Conservation (phyloP, 2,888 invertebrate species). For the Xestia c-nigrum region DNA sequence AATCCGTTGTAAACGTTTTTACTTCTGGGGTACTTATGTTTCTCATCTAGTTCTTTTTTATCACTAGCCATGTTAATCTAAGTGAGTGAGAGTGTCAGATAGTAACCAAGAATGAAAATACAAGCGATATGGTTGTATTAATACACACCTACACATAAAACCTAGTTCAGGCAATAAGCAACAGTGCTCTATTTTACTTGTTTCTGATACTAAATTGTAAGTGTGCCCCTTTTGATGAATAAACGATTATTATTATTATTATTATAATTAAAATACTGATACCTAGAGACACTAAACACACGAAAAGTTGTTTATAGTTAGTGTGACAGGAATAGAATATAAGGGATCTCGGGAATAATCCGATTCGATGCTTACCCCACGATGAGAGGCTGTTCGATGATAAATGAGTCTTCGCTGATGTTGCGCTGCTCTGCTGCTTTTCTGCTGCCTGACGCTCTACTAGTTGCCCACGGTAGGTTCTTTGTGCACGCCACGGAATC, state of each 20-base stretch:
- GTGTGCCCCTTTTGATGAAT: no score
- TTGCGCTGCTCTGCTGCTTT: background rate
- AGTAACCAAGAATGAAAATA: background rate
- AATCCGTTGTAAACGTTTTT: conserved; percentile 19
- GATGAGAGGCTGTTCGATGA: conserved; percentile 3
- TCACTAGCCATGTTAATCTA: conserved; percentile 25
- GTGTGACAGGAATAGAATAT: background rate
- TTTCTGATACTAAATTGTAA: no score
- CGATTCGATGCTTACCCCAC: conserved; percentile 13
- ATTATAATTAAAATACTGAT: no score
- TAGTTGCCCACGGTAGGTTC: conserved; percentile 15
- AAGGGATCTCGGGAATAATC: conserved; percentile 11
- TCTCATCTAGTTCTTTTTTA: conserved; percentile 25
- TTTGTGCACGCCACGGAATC: conserved; percentile 7
- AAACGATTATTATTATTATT: no score
- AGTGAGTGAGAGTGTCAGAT: no score
- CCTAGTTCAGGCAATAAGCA: no score
- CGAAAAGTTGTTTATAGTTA: conserved; percentile 59
- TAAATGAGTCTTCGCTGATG: background rate
- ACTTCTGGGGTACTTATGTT: background rate
- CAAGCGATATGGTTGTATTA: no score
- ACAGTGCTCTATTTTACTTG: no score
- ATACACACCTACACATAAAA: no score
- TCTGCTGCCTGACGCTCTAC: conserved; percentile 14
- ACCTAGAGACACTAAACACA: no score